These are phyloP conservation scores for Trichomycterus rosablanca DNA, from an alignment of 2,113 vertebrate species.

Conservation along the genomic window DNA sequence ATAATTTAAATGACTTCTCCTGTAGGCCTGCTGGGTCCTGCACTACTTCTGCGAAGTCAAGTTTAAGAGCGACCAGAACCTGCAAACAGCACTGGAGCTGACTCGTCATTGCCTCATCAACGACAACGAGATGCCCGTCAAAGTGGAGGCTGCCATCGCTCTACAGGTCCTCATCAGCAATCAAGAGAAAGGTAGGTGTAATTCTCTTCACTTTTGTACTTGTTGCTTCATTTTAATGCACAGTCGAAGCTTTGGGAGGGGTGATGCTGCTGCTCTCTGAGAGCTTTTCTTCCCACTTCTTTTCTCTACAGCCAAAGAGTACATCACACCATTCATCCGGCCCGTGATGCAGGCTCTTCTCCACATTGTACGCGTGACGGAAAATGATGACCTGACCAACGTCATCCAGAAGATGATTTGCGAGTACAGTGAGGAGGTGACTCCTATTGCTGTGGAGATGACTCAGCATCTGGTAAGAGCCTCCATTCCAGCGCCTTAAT, in stretches of 20 bases:
- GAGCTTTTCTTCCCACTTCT: neutral
- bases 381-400: slow-evolving; percentile 98
- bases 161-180: slow-evolving; percentile 97
- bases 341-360: slow-evolving; percentile 98
- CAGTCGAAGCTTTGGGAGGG: too few species aligned
- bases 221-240: neutral
- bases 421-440: slow-evolving; percentile 98
- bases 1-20: too few species aligned
- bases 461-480: slow-evolving; percentile 92
- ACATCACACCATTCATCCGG: slow-evolving; percentile 92
- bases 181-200: slow-evolving; percentile 89
- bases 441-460: slow-evolving; percentile 98
- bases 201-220: neutral
- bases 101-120: slow-evolving; percentile 93
- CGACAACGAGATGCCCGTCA: slow-evolving; percentile 97
- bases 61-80: slow-evolving; percentile 96
- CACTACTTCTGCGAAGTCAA: slow-evolving; percentile 99
- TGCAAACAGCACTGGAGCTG: slow-evolving; percentile 90
- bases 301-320: slow-evolving; percentile 84
- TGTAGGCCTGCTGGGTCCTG: slow-evolving; percentile 97
- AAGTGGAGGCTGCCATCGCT: slow-evolving; percentile 96
- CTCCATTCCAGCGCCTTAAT: too few species aligned
- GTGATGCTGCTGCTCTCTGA: too few species aligned
- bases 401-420: slow-evolving; percentile 99
- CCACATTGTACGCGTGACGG: slow-evolving; percentile 96